Percentiles rank a stretch among this genome's conserved stretches.
phyloP scores from a whole-genome alignment of 2,113 vertebrate species.

The Eudorcas thomsonii region DNA sequence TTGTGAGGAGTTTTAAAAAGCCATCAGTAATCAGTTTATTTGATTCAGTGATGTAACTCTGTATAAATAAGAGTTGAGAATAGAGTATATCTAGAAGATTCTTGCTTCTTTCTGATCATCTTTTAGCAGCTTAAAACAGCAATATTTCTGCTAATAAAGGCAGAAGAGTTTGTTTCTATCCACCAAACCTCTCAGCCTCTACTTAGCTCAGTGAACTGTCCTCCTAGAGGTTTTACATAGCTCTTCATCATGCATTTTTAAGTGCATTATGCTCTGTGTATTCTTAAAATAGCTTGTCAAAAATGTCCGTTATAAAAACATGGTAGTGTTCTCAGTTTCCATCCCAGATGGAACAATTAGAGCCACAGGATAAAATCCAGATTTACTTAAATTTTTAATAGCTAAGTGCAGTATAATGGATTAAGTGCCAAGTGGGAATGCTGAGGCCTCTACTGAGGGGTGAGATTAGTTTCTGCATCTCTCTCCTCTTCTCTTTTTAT shows the following conservation, averaged over 20 bases:
- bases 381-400: not conserved
- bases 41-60: not conserved
- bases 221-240: not conserved
- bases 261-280: not conserved
- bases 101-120: not conserved
- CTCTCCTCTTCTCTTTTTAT: not conserved
- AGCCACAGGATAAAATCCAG: not conserved
- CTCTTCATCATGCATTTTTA: not conserved
- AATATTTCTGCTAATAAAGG: not conserved
- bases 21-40: not conserved
- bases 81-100: not conserved
- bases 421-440: not conserved
- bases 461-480: not conserved
- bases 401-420: not conserved
- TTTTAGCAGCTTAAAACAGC: not conserved
- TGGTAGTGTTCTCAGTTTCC: not conserved
- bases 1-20: not conserved
- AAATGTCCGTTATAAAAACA: not conserved
- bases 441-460: not conserved
- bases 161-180: not conserved
- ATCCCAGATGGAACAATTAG: not conserved
- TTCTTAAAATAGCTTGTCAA: not conserved
- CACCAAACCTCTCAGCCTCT: not conserved
- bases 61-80: not conserved
- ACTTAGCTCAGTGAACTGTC: not conserved